phyloP scores from a whole-genome alignment of 30 jellyfish, hydroid and myxozoan species.

The Rhopilema esculentum region DNA sequence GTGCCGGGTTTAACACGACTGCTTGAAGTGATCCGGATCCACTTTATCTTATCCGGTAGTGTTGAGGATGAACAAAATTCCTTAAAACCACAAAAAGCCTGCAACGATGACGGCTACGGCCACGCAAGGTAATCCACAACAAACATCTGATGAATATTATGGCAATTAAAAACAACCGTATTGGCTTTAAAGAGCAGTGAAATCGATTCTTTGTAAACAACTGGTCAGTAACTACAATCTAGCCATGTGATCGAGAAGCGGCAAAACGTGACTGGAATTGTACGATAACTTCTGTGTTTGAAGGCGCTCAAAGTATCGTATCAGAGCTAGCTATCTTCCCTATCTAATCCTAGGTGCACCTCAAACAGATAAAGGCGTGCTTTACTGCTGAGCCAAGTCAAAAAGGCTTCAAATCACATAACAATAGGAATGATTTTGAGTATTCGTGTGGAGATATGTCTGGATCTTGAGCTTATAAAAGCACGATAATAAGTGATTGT shows the following conservation, averaged over 20 bases:
- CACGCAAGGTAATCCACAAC: background rate
- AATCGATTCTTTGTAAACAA: background rate
- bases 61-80: background rate
- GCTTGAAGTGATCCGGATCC: background rate
- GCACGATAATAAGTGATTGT: background rate
- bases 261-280: background rate
- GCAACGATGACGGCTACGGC: background rate
- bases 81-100: background rate
- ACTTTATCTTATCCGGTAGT: background rate
- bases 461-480: background rate
- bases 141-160: background rate
- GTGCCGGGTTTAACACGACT: background rate
- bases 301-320: background rate
- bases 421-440: background rate
- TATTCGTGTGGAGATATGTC: background rate
- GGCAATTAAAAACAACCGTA: background rate
- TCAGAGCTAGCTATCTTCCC: background rate
- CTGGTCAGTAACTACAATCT: background rate
- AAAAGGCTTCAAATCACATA: background rate
- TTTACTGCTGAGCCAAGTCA: background rate
- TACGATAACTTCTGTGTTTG: background rate
- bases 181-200: background rate
- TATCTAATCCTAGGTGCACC: background rate
- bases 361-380: background rate
- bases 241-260: background rate